Conservation (phyloP, 2,888 invertebrate species). For the Oscheius sp. region DNA sequence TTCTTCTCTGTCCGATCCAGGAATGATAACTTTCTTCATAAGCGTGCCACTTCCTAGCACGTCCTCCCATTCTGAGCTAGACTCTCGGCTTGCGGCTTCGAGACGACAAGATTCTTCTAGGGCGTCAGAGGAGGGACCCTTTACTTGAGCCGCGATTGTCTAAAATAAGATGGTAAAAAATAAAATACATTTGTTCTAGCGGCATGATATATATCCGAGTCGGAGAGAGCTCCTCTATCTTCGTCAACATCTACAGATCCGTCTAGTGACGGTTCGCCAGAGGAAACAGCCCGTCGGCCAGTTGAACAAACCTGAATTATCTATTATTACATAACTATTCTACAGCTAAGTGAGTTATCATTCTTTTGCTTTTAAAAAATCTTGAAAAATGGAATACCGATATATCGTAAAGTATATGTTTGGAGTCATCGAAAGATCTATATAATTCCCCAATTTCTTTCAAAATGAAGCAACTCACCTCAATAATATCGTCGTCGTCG, state of each 20-base stretch:
- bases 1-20: constrained; percentile 17
- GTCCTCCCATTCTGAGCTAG: constrained; percentile 38
- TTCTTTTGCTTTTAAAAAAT: too few relatives aligned
- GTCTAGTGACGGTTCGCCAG: constrained; percentile 44
- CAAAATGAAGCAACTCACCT: too few relatives aligned
- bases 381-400: too few relatives aligned
- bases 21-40: constrained; percentile 28
- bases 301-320: constrained; percentile 22
- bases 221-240: constrained; percentile 40
- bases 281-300: constrained; percentile 36
- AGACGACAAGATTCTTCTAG: constrained; percentile 38
- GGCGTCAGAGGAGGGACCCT: constrained; percentile 40
- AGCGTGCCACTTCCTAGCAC: constrained; percentile 39
- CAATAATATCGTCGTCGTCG: constrained; percentile 33
- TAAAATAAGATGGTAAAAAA: neutral
- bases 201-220: constrained; percentile 34
- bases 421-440: too few relatives aligned
- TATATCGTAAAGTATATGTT: too few relatives aligned
- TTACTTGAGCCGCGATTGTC: constrained; percentile 38
- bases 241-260: constrained; percentile 41
- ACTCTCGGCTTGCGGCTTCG: constrained; percentile 26
- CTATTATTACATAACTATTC: too few relatives aligned
- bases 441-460: too few relatives aligned
- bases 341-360: too few relatives aligned
- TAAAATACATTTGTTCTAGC: constrained; percentile 33